Conservation (phyloP, 2,113 vertebrate species). For the Heloderma charlesbogerti region DNA sequence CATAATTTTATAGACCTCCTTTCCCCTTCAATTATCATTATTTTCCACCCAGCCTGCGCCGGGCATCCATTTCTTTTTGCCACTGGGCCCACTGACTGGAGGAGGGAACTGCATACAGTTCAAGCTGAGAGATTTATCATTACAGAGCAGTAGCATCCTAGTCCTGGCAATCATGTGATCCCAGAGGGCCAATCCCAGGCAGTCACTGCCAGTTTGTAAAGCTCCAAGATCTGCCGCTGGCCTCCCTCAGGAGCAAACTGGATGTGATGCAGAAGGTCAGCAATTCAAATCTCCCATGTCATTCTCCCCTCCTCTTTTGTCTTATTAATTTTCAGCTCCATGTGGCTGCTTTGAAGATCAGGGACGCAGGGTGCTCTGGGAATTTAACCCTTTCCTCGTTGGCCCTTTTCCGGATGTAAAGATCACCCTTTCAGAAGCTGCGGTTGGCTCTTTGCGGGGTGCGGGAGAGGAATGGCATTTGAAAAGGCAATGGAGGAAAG, state of each 20-base stretch:
- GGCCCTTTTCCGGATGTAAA: not conserved
- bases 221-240: too few relatives aligned
- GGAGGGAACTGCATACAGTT: not conserved
- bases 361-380: too few relatives aligned
- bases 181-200: not conserved
- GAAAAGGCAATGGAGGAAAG: not conserved
- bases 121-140: not conserved
- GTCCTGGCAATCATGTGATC: not conserved
- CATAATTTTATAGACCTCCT: not conserved
- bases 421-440: not conserved
- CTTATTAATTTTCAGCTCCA: too few relatives aligned
- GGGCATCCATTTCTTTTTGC: not conserved
- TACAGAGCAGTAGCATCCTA: not conserved
- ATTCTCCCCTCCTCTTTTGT: not conserved
- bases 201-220: not conserved
- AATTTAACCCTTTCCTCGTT: not conserved
- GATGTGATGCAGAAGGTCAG: too few relatives aligned
- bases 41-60: not conserved
- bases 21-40: not conserved
- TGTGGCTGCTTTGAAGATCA: not conserved
- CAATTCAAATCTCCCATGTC: not conserved
- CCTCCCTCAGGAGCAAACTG: not conserved
- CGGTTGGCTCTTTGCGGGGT: not conserved
- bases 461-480: not conserved
- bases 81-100: not conserved